Conservation (phyloP, 2,113 vertebrate genomes). For the Myxocyprinus asiaticus region DNA sequence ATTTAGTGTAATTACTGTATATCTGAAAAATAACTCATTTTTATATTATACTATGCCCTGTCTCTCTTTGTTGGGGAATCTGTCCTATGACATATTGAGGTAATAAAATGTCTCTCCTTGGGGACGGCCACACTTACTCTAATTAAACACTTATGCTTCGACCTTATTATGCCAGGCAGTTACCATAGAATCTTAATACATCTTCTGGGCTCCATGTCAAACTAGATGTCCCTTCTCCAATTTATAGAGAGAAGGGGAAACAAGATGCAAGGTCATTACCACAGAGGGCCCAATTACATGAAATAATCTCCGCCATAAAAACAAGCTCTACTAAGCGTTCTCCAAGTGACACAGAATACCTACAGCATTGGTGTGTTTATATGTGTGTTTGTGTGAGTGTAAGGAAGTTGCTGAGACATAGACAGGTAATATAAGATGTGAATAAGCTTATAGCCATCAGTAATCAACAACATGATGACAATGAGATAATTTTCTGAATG, state of each 20-base stretch:
- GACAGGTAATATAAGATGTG: slow-evolving; percentile 34
- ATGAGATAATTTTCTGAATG: neutral
- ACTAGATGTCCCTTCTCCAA: slow-evolving; percentile 65
- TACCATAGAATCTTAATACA: slow-evolving; percentile 65
- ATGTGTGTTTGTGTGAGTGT: neutral
- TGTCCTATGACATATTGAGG: slow-evolving; percentile 76
- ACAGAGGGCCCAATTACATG: slow-evolving; percentile 62
- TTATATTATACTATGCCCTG: slow-evolving; percentile 32
- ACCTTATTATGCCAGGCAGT: slow-evolving; percentile 73
- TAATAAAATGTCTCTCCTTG: slow-evolving; percentile 75
- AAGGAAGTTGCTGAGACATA: slow-evolving; percentile 35
- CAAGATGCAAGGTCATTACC: slow-evolving; percentile 67
- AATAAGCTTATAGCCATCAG: slow-evolving; percentile 11
- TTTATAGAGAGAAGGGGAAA: slow-evolving; percentile 49
- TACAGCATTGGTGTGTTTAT: slow-evolving; percentile 23
- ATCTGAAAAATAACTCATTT: slow-evolving; percentile 19
- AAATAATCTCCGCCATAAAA: slow-evolving; percentile 63
- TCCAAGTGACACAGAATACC: slow-evolving; percentile 40
- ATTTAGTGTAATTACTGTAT: slow-evolving; percentile 55
- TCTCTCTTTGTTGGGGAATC: slow-evolving; percentile 57
- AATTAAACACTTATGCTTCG: slow-evolving; percentile 79
- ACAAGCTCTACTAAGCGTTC: slow-evolving; percentile 54
- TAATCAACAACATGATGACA: slow-evolving; percentile 8
- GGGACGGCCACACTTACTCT: slow-evolving; percentile 70
- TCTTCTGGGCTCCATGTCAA: slow-evolving; percentile 62